Conservation (phyloP, 2,888 invertebrate genomes). For the Hoplodrina ambigua region DNA sequence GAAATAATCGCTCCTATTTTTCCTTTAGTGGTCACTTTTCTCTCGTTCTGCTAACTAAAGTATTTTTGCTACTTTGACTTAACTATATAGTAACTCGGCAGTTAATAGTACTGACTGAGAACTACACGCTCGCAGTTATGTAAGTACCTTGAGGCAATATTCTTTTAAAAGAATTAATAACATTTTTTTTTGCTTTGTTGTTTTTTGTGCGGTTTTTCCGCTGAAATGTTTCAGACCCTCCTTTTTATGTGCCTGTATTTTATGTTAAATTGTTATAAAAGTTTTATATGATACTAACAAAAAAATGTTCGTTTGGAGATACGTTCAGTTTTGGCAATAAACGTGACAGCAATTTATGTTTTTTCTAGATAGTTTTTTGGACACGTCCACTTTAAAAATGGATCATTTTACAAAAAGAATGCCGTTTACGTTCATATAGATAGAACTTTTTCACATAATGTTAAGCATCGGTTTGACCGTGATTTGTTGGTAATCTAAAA, state of each 20-base stretch:
- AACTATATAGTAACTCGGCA: slow-evolving; percentile 53
- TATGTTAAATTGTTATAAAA: slow-evolving; percentile 54
- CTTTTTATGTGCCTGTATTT: slow-evolving; percentile 56
- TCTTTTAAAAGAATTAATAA: slow-evolving; percentile 56
- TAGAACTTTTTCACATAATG: slow-evolving; percentile 2
- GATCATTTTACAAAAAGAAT: not conserved
- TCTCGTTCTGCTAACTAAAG: slow-evolving; percentile 32
- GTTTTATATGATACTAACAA: slow-evolving; percentile 51
- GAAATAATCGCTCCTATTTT: slow-evolving; percentile 33
- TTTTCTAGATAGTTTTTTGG: slow-evolving; percentile 33
- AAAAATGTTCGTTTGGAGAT: slow-evolving; percentile 44
- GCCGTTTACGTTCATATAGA: slow-evolving; percentile 3
- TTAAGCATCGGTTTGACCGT: slow-evolving; percentile 1
- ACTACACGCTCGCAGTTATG: slow-evolving; percentile 19
- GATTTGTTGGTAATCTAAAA: slow-evolving; percentile 1
- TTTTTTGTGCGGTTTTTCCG: slow-evolving; percentile 28
- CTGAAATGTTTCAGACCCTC: slow-evolving; percentile 31
- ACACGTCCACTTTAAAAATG: slow-evolving; percentile 19
- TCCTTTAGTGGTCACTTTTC: slow-evolving; percentile 23
- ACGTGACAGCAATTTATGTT: slow-evolving; percentile 51
- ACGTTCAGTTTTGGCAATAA: slow-evolving; percentile 49
- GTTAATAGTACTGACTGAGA: slow-evolving; percentile 38
- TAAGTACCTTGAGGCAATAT: slow-evolving; percentile 44
- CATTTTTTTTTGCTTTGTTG: slow-evolving; percentile 46
- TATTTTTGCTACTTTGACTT: slow-evolving; percentile 49